These are phyloP conservation scores for Uria lomvia DNA, from an alignment of 2,113 vertebrate genomes.

Conservation along the genomic window DNA sequence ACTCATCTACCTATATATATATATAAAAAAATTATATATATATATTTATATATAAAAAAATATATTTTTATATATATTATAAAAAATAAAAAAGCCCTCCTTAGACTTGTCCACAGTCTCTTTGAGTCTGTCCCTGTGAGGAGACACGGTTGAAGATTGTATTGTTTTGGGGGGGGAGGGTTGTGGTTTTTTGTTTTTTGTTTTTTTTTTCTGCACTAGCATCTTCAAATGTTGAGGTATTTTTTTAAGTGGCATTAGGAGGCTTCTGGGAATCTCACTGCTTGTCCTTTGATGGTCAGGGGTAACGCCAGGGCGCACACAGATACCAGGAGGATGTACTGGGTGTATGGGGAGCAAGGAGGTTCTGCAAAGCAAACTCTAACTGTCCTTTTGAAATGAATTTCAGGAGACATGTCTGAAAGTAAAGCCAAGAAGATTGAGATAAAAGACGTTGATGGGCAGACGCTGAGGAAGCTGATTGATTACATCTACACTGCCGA, in stretches of 20 bases:
- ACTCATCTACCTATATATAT: too few relatives aligned
- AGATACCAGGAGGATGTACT: not conserved
- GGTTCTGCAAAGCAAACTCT: not conserved
- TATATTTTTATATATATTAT: not conserved
- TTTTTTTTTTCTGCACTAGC: not conserved
- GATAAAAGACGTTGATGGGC: slow-evolving; percentile 91
- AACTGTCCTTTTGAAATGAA: slow-evolving; percentile 21
- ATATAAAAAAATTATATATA: not conserved
- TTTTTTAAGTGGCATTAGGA: not conserved
- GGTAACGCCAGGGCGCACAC: not conserved
- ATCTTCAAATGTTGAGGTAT: not conserved
- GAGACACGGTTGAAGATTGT: not conserved
- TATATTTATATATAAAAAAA: not conserved
- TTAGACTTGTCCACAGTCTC: not conserved
- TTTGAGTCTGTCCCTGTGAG: not conserved
- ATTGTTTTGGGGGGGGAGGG: not conserved
- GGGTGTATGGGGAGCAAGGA: not conserved
- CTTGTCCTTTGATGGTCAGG: not conserved
- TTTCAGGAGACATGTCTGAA: slow-evolving; percentile 93
- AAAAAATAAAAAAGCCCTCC: not conserved
- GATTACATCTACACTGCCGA: slow-evolving; percentile 96
- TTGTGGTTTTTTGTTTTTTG: not conserved
- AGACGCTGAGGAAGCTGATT: slow-evolving; percentile 87
- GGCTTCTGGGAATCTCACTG: not conserved
- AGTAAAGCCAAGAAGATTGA: slow-evolving; percentile 93